These are phyloP conservation scores for Holcopasites calliopsidis DNA, from an alignment of 1,140 invertebrate genomes.

Conservation along the genomic window DNA sequence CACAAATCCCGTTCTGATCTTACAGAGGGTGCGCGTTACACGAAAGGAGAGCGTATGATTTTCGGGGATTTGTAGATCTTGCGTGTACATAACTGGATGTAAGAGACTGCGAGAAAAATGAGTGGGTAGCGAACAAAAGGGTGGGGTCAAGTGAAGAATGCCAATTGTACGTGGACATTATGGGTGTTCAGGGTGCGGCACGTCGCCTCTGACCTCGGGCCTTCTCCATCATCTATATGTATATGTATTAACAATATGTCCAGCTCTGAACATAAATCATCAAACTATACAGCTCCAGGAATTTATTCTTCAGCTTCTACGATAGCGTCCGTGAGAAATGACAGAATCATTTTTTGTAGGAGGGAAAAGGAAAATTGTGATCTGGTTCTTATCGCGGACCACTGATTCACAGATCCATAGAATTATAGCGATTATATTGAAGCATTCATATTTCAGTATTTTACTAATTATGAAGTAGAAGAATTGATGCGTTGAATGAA, in stretches of 20 bases:
- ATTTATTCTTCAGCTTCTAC: too few relatives aligned
- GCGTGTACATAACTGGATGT: constrained; percentile 64
- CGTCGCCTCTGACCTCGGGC: constrained; percentile 39
- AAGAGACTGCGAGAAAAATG: constrained; percentile 58
- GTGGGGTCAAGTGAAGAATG: constrained; percentile 60
- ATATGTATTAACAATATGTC: background rate
- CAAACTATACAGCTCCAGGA: too few relatives aligned
- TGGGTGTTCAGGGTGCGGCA: constrained; percentile 40
- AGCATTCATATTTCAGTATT: too few relatives aligned
- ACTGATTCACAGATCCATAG: too few relatives aligned
- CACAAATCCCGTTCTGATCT: background rate
- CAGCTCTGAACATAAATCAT: background rate
- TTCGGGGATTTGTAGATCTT: constrained; percentile 63
- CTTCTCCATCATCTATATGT: background rate
- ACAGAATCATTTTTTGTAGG: too few relatives aligned
- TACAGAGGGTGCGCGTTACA: too few relatives aligned
- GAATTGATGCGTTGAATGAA: too few relatives aligned
- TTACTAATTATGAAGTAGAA: too few relatives aligned
- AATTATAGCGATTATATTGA: too few relatives aligned
- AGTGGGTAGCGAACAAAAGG: constrained; percentile 65
- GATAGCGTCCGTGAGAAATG: too few relatives aligned
- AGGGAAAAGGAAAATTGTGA: too few relatives aligned
- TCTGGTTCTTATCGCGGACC: too few relatives aligned
- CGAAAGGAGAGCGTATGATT: constrained; percentile 52
- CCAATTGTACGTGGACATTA: constrained; percentile 18